Evolutionary conservation across 2,797 vertebrate genomes (phyloP), one percentile per base, ranked within the genome.

Genomic region (Xiphorhynchus erythropygius): DNA sequence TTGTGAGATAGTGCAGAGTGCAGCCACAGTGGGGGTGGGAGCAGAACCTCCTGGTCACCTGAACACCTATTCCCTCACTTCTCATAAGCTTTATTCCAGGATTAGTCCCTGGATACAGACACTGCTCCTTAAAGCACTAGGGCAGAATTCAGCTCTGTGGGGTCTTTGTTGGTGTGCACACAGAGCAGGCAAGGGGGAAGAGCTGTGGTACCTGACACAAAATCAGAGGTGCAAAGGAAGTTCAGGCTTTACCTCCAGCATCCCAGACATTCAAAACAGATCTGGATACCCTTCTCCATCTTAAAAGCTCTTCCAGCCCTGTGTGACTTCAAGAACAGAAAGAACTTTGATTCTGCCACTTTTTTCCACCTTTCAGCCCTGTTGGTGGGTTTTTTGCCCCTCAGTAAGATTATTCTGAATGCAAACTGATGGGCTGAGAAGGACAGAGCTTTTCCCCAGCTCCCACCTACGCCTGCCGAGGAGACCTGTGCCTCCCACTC

Each of bases 51-150:
- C 70, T 57, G 77, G 32, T 71, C 57, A 21, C 41, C 42, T 69
- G n/a, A 50, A 10, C 1, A 0, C 37, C 2, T 1, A 1, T 55
- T 28, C 27, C 46, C 55, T 53, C 30, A 8, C 39, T 33, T 73
- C 22, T 6, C 33, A 28, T 11, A 15, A 3, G 47, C 24, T 75
- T 67, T 37, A 10, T n/a, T 57, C n/a, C 28, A 30, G 49, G 35
- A 6, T 67, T 35, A 15, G 27, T 25, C 18, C 17, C 49, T 1
- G 3, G 35, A 41, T 41, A 59, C 57, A 39, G 62, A 7, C 30
- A 13, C 0, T 18, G 55, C 49, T 80, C 41, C 46, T 10, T 8
- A 18, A 25, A 55, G 16, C 37, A 32, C 23, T 10, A 9, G 16
- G 53, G 32, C 32, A 69, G 27, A 39, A 47, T 9, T 73, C 52